Conservation (phyloP, 37 sponge, comb jelly and placozoan species). For the Hormiphora californensis region DNA sequence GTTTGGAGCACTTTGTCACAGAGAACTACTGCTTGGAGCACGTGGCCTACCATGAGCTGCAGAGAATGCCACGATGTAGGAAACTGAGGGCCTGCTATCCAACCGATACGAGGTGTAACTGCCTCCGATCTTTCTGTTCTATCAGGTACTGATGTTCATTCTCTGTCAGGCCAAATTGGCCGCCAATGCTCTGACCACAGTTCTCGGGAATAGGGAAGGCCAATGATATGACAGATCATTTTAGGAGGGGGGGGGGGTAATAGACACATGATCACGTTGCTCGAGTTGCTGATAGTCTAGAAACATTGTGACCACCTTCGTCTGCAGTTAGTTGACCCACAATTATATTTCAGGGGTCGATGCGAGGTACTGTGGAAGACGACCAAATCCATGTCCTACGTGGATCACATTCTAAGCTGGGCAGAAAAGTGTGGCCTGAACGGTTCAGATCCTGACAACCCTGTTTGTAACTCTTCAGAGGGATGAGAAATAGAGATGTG, state of each 20-base stretch:
- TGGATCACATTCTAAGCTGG: background rate
- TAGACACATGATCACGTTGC: too few relatives aligned
- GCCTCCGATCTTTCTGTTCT: background rate
- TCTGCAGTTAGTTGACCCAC: too few relatives aligned
- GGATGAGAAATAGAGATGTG: too few relatives aligned
- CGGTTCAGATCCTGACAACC: too few relatives aligned
- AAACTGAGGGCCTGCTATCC: background rate
- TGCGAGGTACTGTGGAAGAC: background rate
- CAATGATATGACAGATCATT: too few relatives aligned
- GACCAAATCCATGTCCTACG: background rate
- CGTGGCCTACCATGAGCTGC: background rate
- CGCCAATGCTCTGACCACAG: too few relatives aligned
- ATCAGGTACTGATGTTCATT: background rate
- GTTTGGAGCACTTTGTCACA: background rate
- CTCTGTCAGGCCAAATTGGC: background rate
- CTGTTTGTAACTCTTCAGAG: too few relatives aligned
- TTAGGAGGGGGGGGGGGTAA: too few relatives aligned
- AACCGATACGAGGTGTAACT: background rate
- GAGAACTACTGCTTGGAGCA: background rate
- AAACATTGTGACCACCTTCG: too few relatives aligned
- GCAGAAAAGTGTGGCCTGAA: background rate
- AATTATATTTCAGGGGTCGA: background rate
- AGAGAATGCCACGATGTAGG: background rate
- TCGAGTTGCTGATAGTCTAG: too few relatives aligned
- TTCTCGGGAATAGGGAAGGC: too few relatives aligned